Evolutionary conservation across 2,797 vertebrate genomes (phyloP).

Genomic region (Melanotaenia parkinsoni): DNA sequence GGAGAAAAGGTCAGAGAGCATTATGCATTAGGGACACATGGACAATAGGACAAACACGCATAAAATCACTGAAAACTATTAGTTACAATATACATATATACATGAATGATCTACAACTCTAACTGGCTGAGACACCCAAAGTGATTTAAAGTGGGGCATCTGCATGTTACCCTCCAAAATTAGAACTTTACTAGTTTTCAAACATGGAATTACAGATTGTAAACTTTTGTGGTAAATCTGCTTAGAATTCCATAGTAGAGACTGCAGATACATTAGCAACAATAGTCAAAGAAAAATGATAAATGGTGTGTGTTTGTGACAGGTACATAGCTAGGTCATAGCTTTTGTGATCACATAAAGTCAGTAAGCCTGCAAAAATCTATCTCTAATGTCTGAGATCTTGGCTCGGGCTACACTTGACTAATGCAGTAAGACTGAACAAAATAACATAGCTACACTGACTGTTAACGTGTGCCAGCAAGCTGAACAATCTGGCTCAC

Average conservation of each 20-base stretch:
- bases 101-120: neutral
- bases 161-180: neutral
- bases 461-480: conserved; percentile 25
- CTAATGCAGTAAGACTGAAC: conserved; percentile 17
- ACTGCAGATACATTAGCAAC: conserved; percentile 7
- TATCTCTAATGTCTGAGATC: conserved; percentile 37
- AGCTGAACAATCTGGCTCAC: conserved; percentile 23
- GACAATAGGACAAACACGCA: conserved; percentile 44
- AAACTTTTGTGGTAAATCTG: conserved; percentile 5
- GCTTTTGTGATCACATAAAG: conserved; percentile 28
- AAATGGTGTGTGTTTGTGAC: conserved; percentile 19
- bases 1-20: conserved; percentile 66
- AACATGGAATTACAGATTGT: neutral
- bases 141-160: neutral
- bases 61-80: conserved; percentile 42
- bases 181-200: neutral
- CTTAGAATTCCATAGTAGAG: conserved; percentile 2
- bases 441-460: conserved; percentile 33
- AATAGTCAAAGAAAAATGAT: conserved; percentile 4
- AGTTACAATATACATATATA: conserved; percentile 24
- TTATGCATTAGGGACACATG: conserved; percentile 27
- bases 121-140: neutral
- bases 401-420: conserved; percentile 27
- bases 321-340: neutral
- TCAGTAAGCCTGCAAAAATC: conserved; percentile 40